Evolutionary conservation across 2,888 invertebrate genomes (phyloP), one percentile per base, ranked within the genome.

Genomic region (Drosophila robusta): DNA sequence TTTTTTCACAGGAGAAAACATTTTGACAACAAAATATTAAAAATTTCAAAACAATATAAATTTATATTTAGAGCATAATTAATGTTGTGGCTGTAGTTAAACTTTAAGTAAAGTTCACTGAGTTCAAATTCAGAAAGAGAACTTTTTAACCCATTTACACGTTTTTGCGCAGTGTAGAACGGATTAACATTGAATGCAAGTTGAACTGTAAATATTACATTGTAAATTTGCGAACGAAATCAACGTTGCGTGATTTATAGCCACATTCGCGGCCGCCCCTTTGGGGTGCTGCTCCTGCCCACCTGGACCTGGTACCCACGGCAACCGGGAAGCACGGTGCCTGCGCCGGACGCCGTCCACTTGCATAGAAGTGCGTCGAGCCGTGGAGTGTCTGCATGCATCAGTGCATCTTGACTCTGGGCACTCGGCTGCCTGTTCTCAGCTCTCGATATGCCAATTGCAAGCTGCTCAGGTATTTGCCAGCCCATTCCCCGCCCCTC

Each of bases 311-410:
- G 34, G 46, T 73, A 7, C 26, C 75, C 68, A 60, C 77, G 68
- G 34, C 78, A 77, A 69, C 77, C 5, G 38, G 16, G 12, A 18
- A 12, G 36, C 24, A 18, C 4, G 34, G 29, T 46, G 46, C 41
- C 54, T 45, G 62, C 36, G 39, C 44, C 29, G 34, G 62, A 38
- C 38, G 24, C 58, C 45, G 56, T 47, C 55, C 51, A 51, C 58
- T 70, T 41, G 56, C 65, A 72, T 75, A 65, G 67, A 69, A 75
- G 76, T 70, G 77, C 83, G 85, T 64, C 74, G 72, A 81, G 85
- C 75, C 82, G 64, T 81, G 79, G 52, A 66, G 69, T 68, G 71
- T 80, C 47, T 61, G 60, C 67, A 85, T 82, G 86, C 87, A 72
- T 87, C 77, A 75, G 51, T 82, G 83, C 66, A 66, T 82, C 67